Conservation (phyloP, 1,140 invertebrate genomes). For the Liolophura sinensis region DNA sequence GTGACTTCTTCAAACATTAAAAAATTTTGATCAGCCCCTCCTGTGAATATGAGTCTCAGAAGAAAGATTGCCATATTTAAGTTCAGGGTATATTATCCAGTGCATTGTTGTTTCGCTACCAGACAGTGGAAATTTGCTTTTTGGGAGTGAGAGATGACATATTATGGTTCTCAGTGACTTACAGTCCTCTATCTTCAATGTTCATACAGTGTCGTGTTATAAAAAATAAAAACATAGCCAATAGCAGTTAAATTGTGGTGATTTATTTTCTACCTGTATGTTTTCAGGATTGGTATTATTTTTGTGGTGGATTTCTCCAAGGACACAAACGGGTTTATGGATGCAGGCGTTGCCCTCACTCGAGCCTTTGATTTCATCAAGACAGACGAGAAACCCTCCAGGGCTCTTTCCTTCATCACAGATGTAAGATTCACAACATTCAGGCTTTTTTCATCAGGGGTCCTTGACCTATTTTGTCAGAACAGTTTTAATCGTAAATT, state of each 20-base stretch:
- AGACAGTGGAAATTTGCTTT: too few relatives aligned
- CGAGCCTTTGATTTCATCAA: conserved; percentile 93
- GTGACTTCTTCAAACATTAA: too few relatives aligned
- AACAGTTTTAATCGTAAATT: too few relatives aligned
- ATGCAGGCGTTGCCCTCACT: conserved; percentile 82
- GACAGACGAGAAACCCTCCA: conserved; percentile 65
- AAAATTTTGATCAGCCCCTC: too few relatives aligned
- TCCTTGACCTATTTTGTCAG: too few relatives aligned
- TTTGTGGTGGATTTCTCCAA: conserved; percentile 73
- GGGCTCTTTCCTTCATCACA: conserved; percentile 80
- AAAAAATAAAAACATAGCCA: neutral
- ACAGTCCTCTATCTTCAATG: too few relatives aligned
- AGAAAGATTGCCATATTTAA: too few relatives aligned
- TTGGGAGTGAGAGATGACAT: too few relatives aligned
- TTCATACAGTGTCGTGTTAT: neutral
- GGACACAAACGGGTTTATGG: conserved; percentile 66
- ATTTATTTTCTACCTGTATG: neutral
- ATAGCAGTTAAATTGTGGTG: neutral
- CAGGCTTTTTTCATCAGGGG: neutral
- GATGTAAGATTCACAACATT: conserved; percentile 65
- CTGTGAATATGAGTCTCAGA: too few relatives aligned
- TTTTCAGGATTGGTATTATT: conserved; percentile 80
- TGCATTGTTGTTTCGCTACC: too few relatives aligned
- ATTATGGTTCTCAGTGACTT: too few relatives aligned
- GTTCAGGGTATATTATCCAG: too few relatives aligned